Evolutionary conservation across 2,797 vertebrate species (phyloP), one percentile per base, ranked within the genome.

Genomic region (Sebastes oblongus): DNA sequence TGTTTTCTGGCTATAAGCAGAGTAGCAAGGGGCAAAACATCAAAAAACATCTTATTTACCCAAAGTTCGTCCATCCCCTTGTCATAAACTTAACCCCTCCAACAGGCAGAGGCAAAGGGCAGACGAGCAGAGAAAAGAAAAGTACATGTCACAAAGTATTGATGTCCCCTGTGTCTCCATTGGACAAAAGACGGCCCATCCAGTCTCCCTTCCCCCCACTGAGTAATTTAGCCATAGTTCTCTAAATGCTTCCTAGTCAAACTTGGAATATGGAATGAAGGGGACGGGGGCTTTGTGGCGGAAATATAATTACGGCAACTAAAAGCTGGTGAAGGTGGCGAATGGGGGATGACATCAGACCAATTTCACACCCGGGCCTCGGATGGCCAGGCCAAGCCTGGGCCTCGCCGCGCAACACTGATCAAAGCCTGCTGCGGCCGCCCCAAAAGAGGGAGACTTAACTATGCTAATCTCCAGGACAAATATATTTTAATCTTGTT

Each of bases 401-500:
- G 95, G 93, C 96, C 96, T 96, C 90, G 95, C 96, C 93, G 96
- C 92, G 97, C 97, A 96, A 97, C 95, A 94, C 96, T 98, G 97
- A 99, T 99, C 98, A 99, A 99, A 99, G 98, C 95, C 91, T 93
- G 93, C 95, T 95, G 95, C 96, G 95, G 96, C 95, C 86, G 92
- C 95, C 75, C 95, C 90, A 95, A 96, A 97, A 97, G 85, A 59
- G 73, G 94, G 95, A 94, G 95, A 96, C 96, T 97, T 97, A 97
- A 96, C 96, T 98, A 98, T 97, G 97, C 97, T 99, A 99, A 99
- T 98, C 98, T 98, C 96, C 97, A 97, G 97, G 97, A 97, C 98
- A 99, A 99, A 98, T 98, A 98, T 98, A 98, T 99, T 99, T 98
- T 99, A 99, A 99, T 99, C 98, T 99, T 97, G 97, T 99, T 99